Conservation (phyloP, 2,888 invertebrate genomes). For the Drosophila macrospina region DNA sequence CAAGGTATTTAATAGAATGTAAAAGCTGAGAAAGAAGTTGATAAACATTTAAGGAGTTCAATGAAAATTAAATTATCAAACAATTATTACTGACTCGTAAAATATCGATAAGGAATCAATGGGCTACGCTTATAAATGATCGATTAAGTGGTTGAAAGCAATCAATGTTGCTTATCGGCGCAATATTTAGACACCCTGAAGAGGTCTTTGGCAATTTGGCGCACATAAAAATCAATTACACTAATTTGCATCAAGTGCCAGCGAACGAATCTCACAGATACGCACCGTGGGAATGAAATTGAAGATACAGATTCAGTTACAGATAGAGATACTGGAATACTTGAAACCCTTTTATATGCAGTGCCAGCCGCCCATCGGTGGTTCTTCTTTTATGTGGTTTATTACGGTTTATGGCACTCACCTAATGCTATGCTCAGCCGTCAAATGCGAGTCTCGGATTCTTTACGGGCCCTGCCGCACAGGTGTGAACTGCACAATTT, state of each 20-base stretch:
- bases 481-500: conserved; percentile 63
- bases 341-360: conserved; percentile 19
- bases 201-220: conserved; percentile 3
- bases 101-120: not conserved
- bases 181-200: conserved; percentile 17
- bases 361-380: conserved; percentile 4
- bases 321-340: conserved; percentile 1
- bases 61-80: conserved; percentile 1
- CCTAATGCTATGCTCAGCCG: conserved; percentile 2
- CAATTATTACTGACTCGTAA: conserved; percentile 9
- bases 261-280: conserved; percentile 43
- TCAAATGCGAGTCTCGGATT: conserved; percentile 9
- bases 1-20: not conserved
- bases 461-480: conserved; percentile 31
- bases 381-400: conserved; percentile 3
- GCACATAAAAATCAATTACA: conserved; percentile 67
- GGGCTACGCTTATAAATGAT: conserved; percentile 1
- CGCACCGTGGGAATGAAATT: conserved; percentile 64
- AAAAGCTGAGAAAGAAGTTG: not conserved
- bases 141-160: not conserved
- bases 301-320: conserved; percentile 24
- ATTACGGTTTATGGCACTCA: conserved; percentile 3
- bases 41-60: not conserved
- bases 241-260: conserved; percentile 66
- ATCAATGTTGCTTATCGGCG: conserved; percentile 8